These are phyloP conservation scores for Chloromyia formosa DNA, from an alignment of 2,888 invertebrate species.

Conservation along the genomic window DNA sequence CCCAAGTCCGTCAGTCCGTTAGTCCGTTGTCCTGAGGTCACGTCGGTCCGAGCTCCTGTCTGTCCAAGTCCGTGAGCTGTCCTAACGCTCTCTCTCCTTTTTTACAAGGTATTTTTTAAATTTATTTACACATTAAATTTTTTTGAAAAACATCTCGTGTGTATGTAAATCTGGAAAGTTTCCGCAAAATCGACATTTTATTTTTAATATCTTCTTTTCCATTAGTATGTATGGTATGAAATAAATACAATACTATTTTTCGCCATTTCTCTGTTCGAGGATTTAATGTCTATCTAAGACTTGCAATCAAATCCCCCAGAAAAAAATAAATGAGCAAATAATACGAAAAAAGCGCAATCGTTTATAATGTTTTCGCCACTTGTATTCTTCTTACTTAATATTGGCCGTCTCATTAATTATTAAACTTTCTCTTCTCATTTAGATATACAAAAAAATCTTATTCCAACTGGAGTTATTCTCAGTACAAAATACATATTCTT, in stretches of 20 bases:
- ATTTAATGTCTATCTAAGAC: not conserved
- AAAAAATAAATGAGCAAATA: not conserved
- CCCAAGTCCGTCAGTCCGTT: too few species aligned
- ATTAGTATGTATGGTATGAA: constrained; percentile 7
- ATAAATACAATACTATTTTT: not conserved
- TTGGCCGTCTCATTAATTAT: not conserved
- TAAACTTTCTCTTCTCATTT: constrained; percentile 1
- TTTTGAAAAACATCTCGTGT: constrained; percentile 15
- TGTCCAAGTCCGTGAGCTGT: too few species aligned
- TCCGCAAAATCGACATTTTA: too few species aligned
- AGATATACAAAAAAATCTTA: not conserved
- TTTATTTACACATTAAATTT: constrained; percentile 28
- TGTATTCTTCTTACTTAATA: not conserved
- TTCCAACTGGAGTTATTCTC: not conserved
- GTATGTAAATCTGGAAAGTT: constrained; percentile 19
- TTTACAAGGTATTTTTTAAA: constrained; percentile 31
- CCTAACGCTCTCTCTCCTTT: too few species aligned
- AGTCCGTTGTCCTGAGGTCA: too few species aligned
- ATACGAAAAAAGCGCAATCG: not conserved
- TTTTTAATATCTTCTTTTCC: too few species aligned
- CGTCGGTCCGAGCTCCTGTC: too few species aligned
- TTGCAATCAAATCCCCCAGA: not conserved
- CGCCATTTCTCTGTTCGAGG: not conserved
- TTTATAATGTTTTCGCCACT: not conserved
- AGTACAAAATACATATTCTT: constrained; percentile 16